Percentiles rank a stretch among this genome's conserved stretches.
phyloP scores from a whole-genome alignment of 2,113 vertebrate genomes.

The Leucopsar rothschildi region DNA sequence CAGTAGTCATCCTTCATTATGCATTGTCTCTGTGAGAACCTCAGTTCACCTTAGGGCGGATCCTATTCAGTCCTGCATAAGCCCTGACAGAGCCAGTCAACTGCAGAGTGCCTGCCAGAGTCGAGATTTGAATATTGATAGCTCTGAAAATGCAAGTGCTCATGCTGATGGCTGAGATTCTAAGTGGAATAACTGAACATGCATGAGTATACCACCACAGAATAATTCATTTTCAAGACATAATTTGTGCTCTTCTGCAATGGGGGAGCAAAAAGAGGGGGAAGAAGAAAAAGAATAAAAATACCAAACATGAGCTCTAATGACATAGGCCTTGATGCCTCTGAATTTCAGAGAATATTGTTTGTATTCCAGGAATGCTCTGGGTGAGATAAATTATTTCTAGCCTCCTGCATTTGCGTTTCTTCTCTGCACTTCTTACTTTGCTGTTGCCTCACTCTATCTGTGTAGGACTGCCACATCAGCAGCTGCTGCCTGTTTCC shows the following conservation, averaged over 20 bases:
- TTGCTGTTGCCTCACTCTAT: neutral
- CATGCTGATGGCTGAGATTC: neutral
- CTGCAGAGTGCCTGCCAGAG: neutral
- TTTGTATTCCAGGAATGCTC: neutral
- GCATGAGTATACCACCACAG: neutral
- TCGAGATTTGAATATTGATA: neutral
- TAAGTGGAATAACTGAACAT: neutral
- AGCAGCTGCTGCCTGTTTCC: neutral
- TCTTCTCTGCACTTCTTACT: neutral
- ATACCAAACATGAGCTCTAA: neutral
- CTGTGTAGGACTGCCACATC: neutral
- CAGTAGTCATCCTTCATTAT: conserved; percentile 40
- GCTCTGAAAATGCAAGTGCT: neutral
- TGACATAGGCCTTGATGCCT: neutral
- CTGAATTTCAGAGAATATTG: neutral
- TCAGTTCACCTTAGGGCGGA: conserved; percentile 26
- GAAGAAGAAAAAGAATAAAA: neutral
- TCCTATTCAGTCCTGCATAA: neutral
- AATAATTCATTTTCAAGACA: neutral
- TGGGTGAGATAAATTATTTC: neutral
- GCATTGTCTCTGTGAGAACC: neutral
- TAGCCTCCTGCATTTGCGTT: neutral
- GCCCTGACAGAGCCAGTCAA: neutral
- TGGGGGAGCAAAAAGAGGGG: fast-evolving
- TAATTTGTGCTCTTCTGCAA: neutral